Conservation (phyloP, 2,888 invertebrate species). For the Diaprepes abbreviatus region DNA sequence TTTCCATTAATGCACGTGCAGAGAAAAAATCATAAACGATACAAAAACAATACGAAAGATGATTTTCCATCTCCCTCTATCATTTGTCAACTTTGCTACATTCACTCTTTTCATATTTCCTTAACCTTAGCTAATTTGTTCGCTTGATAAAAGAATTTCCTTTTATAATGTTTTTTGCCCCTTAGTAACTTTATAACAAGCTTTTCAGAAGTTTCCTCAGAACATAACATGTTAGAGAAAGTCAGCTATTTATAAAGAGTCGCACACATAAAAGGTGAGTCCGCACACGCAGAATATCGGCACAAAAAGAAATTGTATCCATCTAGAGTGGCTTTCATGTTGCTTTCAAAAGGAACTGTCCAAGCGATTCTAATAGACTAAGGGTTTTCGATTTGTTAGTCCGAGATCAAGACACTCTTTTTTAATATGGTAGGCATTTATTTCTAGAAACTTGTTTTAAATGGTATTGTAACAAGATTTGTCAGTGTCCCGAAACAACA, state of each 20-base stretch:
- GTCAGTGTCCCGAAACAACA: too few species aligned
- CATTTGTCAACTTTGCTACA: not conserved
- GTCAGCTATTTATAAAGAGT: slow-evolving; percentile 25
- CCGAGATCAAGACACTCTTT: slow-evolving; percentile 4
- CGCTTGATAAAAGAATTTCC: not conserved
- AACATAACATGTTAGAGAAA: slow-evolving; percentile 22
- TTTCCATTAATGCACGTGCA: too few species aligned
- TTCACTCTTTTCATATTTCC: not conserved
- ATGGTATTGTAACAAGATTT: too few species aligned
- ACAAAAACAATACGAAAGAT: too few species aligned
- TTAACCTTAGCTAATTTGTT: not conserved
- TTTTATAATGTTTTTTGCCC: not conserved
- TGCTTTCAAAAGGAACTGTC: slow-evolving; percentile 14
- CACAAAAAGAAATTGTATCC: slow-evolving; percentile 39
- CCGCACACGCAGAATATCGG: slow-evolving; percentile 25
- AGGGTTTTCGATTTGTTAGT: slow-evolving; percentile 22
- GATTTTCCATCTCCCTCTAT: too few species aligned
- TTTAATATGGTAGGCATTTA: not conserved
- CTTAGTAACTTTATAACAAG: slow-evolving; percentile 3
- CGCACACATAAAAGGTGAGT: slow-evolving; percentile 23
- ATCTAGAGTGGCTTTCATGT: slow-evolving; percentile 33
- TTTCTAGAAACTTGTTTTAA: too few species aligned
- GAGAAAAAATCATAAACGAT: too few species aligned
- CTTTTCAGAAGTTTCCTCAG: slow-evolving; percentile 5
- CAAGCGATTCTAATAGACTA: slow-evolving; percentile 6